phyloP scores from a whole-genome alignment of 2,797 vertebrate species.

The Borostomias antarcticus region DNA sequence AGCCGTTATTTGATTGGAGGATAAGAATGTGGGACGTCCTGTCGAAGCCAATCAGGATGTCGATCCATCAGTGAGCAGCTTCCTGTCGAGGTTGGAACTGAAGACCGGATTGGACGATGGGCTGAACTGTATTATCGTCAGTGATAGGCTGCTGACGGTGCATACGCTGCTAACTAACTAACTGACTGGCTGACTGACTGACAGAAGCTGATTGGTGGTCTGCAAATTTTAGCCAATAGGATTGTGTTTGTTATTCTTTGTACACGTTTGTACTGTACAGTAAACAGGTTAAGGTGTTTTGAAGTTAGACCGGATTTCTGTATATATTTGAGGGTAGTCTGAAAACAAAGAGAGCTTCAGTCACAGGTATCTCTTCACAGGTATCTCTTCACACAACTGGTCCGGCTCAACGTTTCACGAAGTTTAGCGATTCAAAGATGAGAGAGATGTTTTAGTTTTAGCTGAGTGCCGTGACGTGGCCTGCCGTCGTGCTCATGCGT shows the following conservation, averaged over 20 bases:
- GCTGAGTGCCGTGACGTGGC: conserved; percentile 30
- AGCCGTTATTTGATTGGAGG: conserved; percentile 1
- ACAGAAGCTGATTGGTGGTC: conserved; percentile 37
- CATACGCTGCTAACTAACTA: conserved; percentile 54
- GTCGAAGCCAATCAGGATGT: conserved; percentile 4
- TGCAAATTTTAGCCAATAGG: conserved; percentile 41
- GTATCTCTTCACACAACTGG: conserved; percentile 55
- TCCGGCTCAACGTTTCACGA: conserved; percentile 3
- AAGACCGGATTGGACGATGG: conserved; percentile 57
- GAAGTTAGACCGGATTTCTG: conserved; percentile 53
- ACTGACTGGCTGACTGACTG: conserved; percentile 34
- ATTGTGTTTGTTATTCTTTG: conserved; percentile 72
- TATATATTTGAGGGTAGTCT: conserved; percentile 60
- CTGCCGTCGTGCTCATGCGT: conserved; percentile 21
- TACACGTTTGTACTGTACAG: conserved; percentile 64
- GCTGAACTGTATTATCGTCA: conserved; percentile 62
- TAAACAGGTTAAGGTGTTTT: conserved; percentile 61
- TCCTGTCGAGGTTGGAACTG: conserved; percentile 62
- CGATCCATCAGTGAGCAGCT: conserved; percentile 12
- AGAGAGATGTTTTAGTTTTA: conserved; percentile 27
- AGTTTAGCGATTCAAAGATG: conserved; percentile 14
- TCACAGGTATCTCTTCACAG: conserved; percentile 30
- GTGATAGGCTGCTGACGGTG: conserved; percentile 41
- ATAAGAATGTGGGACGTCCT: conserved; percentile 27
- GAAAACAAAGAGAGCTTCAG: conserved; percentile 32